Base-by-base conservation (phyloP, 2,113 vertebrate species). In the Spea bombifrons region DNA sequence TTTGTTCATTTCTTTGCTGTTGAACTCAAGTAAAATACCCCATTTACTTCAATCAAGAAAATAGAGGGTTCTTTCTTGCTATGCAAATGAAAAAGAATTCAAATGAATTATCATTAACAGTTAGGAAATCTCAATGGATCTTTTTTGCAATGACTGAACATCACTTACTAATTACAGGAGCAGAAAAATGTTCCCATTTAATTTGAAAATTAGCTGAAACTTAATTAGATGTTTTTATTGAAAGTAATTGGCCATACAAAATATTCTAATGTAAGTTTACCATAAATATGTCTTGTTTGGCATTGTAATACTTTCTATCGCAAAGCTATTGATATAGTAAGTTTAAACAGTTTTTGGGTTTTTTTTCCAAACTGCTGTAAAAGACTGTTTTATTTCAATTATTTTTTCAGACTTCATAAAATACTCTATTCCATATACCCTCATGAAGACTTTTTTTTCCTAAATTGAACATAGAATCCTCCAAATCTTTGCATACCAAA, bases 171-270 rank as follows among this genome's bases (percentile, higher is more conserved):
- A 80, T 80, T 80, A 80, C 71, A 44, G 64, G 70, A 78, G 76
- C 76, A 78, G 69, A 66, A 72, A 80, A 80, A 57, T 70, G 66
- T 66, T 48, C 66, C 69, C 66, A 59, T 72, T 77, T 67, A 77
- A 78, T 72, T 78, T 78, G 69, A 55, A 78, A 78, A 78, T 78
- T 78, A 78, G 76, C 72, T 80, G 63, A 64, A 66, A 66, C 50
- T 73, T 80, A 80, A 80, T 80, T 80, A 80, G 77, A 73, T 80
- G 77, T 80, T 67, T 80, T 80, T 80, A 67, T 80, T 73, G 77
- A 59, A 73, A 66, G 71, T 80, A 80, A 80, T 80, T 80, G 77
- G 50, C 70, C 63, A 66, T 78, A 73, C 66, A 80, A 80, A 70
- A 73, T 80, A 71, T 80, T 59, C 63, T 66, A 55, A 64, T 57